A percentile compares a stretch with the other conserved stretches of the same genome.
Evolutionary conservation across 2,797 vertebrate genomes (phyloP).

Genomic region (Acipenser transmontanus): DNA sequence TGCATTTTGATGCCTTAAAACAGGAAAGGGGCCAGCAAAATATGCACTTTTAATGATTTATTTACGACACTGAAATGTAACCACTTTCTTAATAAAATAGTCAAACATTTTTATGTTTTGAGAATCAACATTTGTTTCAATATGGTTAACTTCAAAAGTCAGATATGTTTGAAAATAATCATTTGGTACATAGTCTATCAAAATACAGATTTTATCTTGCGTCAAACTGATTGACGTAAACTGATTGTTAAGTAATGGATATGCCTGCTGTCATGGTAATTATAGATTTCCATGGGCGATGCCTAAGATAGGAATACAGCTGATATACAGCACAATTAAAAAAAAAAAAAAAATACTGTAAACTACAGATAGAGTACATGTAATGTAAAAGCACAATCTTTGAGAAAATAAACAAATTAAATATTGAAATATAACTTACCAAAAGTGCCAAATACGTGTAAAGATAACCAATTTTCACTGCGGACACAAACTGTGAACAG

Average conservation of each 20-base stretch:
- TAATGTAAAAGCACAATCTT: neutral
- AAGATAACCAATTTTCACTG: constrained; percentile 91
- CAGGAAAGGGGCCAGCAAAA: constrained; percentile 9
- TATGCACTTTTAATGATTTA: constrained; percentile 17
- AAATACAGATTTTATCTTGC: constrained; percentile 65
- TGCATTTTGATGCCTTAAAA: constrained; percentile 5
- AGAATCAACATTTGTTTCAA: constrained; percentile 62
- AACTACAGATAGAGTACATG: constrained; percentile 1
- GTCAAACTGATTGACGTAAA: constrained; percentile 58
- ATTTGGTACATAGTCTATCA: constrained; percentile 65
- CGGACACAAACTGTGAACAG: constrained; percentile 93
- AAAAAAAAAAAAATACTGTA: neutral
- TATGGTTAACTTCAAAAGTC: constrained; percentile 54
- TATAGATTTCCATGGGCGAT: constrained; percentile 52
- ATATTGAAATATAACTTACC: constrained; percentile 59
- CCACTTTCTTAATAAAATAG: constrained; percentile 11
- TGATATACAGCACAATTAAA: constrained; percentile 1
- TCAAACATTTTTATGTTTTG: constrained; percentile 28
- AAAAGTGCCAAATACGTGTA: constrained; percentile 98
- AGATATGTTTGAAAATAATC: constrained; percentile 53
- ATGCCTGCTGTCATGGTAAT: constrained; percentile 55
- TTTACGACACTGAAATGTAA: constrained; percentile 12
- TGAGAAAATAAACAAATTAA: neutral
- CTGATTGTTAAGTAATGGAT: constrained; percentile 67
- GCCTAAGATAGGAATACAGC: constrained; percentile 25